Evolutionary conservation across 2,113 vertebrate genomes (phyloP).

Genomic region (Psephotus haematonotus): DNA sequence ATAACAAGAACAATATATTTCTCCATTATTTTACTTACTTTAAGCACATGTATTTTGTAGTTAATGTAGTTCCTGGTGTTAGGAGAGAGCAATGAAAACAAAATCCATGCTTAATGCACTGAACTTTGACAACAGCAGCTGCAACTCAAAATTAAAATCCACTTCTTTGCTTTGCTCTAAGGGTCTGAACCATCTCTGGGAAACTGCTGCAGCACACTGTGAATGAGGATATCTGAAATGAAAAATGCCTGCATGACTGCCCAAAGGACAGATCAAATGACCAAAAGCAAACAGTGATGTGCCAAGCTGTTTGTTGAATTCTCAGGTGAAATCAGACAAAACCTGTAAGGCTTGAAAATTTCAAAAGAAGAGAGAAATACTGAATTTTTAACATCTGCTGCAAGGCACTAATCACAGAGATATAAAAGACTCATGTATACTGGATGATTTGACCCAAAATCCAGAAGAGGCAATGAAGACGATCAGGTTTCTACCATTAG

Average conservation of each 20-base stretch:
- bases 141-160: constrained; percentile 63
- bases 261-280: constrained; percentile 43
- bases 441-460: not conserved
- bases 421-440: not conserved
- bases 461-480: not conserved
- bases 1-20: constrained; percentile 31
- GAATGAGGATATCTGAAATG: constrained; percentile 13
- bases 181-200: not conserved
- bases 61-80: constrained; percentile 44
- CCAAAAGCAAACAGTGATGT: constrained; percentile 30
- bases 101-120: constrained; percentile 46
- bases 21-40: constrained; percentile 26
- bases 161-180: constrained; percentile 19
- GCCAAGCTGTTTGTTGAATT: constrained; percentile 4
- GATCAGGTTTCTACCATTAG: not conserved
- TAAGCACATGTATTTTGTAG: constrained; percentile 21
- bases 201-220: not conserved
- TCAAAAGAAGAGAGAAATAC: constrained; percentile 14
- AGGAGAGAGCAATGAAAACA: constrained; percentile 36
- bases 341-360: not conserved
- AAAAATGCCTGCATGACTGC: not conserved
- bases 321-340: constrained; percentile 29
- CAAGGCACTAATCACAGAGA: constrained; percentile 2
- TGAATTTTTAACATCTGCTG: constrained; percentile 6
- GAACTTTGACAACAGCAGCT: constrained; percentile 60